A percentile compares a stretch with the other conserved stretches of the same genome.
These are phyloP conservation scores for Sesamia inferens DNA, from an alignment of 2,888 invertebrate genomes.

Conservation along the genomic window DNA sequence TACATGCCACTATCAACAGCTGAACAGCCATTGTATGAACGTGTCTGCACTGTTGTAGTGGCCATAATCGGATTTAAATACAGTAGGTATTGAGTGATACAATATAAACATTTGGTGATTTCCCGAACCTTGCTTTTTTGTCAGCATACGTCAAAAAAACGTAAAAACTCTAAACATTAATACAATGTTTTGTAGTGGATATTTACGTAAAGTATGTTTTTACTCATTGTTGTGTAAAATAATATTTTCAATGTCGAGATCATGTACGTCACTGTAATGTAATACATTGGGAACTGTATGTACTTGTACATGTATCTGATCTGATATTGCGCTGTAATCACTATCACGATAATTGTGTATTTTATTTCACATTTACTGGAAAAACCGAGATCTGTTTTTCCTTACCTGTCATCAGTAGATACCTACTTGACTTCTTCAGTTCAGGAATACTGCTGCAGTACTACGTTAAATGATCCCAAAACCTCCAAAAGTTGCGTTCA, in stretches of 20 bases:
- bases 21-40: not conserved
- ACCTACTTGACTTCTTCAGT: not conserved
- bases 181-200: conserved; percentile 5
- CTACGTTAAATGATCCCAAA: too few relatives aligned
- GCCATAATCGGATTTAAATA: not conserved
- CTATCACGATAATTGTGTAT: conserved; percentile 7
- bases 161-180: not conserved
- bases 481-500: too few relatives aligned
- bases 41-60: not conserved
- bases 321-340: conserved; percentile 21
- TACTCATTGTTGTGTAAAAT: conserved; percentile 44
- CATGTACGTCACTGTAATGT: conserved; percentile 46
- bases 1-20: not conserved
- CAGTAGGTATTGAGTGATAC: not conserved
- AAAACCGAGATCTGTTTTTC: not conserved
- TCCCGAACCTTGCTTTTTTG: not conserved
- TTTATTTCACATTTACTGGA: conserved; percentile 4
- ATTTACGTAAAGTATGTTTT: conserved; percentile 35
- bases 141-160: not conserved
- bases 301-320: conserved; percentile 14
- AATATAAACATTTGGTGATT: not conserved
- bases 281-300: conserved; percentile 41
- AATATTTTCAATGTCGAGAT: conserved; percentile 54
- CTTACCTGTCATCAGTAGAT: not conserved
- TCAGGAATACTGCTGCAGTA: not conserved